These are phyloP conservation scores for Spheniscus humboldti DNA, from an alignment of 2,797 vertebrate species.

Conservation along the genomic window DNA sequence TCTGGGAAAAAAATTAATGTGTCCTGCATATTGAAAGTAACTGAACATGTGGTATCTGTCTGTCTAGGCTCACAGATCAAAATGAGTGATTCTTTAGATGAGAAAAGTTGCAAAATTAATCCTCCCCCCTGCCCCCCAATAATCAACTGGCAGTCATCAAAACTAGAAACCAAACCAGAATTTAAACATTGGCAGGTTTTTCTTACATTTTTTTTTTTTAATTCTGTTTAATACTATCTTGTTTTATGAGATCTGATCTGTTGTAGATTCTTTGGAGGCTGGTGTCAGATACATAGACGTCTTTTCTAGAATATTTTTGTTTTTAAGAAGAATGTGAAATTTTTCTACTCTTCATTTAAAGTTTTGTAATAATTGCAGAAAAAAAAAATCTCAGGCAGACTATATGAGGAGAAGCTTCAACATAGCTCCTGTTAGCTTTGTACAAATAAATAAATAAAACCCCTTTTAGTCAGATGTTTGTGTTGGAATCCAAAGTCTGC, in stretches of 20 bases:
- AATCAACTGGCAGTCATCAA: not conserved
- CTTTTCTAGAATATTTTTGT: not conserved
- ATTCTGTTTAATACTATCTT: not conserved
- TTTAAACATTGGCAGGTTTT: not conserved
- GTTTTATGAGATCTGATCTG: not conserved
- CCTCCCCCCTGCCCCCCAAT: not conserved
- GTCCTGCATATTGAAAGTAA: not conserved
- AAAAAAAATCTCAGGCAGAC: not conserved
- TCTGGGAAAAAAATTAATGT: not conserved
- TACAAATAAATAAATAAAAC: not conserved
- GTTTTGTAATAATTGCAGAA: not conserved
- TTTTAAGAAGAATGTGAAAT: not conserved
- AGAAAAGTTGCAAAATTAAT: not conserved
- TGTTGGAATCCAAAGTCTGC: not conserved
- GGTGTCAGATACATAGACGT: not conserved
- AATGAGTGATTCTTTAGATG: not conserved
- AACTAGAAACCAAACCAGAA: not conserved
- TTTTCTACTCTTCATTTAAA: not conserved
- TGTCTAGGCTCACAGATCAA: not conserved
- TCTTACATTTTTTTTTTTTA: not conserved
- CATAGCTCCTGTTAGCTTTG: not conserved
- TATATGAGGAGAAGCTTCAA: not conserved
- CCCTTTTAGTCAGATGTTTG: not conserved
- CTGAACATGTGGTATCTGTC: fast-evolving
- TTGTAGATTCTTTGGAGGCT: not conserved